Percentiles rank a stretch among this genome's conserved stretches.
phyloP scores from a whole-genome alignment of 2,113 vertebrate species.

The Phyllostomus hastatus region DNA sequence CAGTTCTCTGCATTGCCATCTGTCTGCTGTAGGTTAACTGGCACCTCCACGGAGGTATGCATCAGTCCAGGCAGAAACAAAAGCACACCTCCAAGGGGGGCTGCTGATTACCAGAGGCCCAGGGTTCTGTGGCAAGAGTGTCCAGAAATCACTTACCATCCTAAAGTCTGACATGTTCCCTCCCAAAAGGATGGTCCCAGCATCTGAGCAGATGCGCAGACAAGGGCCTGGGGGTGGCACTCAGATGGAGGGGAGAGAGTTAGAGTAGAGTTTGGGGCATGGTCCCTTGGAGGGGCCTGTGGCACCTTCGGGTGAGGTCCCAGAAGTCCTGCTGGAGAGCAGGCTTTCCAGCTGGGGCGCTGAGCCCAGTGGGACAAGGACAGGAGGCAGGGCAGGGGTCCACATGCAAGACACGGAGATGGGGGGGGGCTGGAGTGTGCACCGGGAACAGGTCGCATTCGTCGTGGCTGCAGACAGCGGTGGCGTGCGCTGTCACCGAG shows the following conservation, averaged over 20 bases:
- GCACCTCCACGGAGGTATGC: background rate
- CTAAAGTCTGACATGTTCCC: background rate
- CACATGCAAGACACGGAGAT: no score
- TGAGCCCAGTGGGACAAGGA: background rate
- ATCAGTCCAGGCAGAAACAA: background rate
- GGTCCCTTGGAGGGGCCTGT: background rate
- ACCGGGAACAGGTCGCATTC: background rate
- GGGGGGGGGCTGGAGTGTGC: no score
- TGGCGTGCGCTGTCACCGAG: background rate
- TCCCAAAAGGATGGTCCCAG: background rate
- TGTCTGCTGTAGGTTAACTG: background rate
- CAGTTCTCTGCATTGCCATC: background rate
- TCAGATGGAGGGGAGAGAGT: background rate
- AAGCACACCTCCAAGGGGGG: background rate
- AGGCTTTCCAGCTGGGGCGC: background rate
- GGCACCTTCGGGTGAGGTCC: background rate
- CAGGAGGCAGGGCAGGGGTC: background rate
- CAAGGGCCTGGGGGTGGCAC: background rate
- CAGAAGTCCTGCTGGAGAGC: background rate
- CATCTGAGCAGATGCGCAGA: background rate
- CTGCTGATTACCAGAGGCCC: background rate
- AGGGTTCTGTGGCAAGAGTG: background rate
- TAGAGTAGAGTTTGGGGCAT: background rate
- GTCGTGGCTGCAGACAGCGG: background rate
- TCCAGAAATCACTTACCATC: background rate